Conservation (phyloP, 2,113 vertebrate genomes). For the Alaudala cheleensis region DNA sequence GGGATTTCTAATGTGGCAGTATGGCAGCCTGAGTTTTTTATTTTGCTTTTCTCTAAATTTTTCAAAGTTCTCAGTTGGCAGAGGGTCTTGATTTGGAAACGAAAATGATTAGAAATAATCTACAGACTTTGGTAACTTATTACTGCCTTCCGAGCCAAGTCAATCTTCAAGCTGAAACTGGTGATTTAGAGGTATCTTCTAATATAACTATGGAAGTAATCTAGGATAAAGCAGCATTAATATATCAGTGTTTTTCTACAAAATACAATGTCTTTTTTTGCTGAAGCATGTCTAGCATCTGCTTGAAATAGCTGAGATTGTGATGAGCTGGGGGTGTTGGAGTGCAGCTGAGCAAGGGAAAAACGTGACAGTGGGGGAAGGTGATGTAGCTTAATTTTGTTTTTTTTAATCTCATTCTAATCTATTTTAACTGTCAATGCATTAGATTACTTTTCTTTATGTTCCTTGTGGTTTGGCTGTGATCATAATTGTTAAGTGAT, state of each 20-base stretch:
- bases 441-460: background rate
- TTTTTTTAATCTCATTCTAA: background rate
- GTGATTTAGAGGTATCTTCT: background rate
- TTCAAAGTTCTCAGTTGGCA: background rate
- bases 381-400: background rate
- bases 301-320: background rate
- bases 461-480: background rate
- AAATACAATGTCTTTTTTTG: background rate
- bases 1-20: background rate
- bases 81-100: background rate
- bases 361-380: fast-evolving
- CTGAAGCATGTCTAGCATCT: background rate
- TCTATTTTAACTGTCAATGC: background rate
- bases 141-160: background rate
- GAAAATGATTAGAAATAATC: background rate
- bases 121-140: background rate
- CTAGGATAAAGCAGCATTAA: background rate
- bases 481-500: background rate
- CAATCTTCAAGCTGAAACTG: background rate
- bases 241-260: background rate
- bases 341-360: background rate
- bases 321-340: background rate
- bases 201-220: background rate
- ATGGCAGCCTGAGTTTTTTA: background rate
- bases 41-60: background rate